Conservation (phyloP, 2,888 invertebrate genomes). For the Lathronympha strigana region DNA sequence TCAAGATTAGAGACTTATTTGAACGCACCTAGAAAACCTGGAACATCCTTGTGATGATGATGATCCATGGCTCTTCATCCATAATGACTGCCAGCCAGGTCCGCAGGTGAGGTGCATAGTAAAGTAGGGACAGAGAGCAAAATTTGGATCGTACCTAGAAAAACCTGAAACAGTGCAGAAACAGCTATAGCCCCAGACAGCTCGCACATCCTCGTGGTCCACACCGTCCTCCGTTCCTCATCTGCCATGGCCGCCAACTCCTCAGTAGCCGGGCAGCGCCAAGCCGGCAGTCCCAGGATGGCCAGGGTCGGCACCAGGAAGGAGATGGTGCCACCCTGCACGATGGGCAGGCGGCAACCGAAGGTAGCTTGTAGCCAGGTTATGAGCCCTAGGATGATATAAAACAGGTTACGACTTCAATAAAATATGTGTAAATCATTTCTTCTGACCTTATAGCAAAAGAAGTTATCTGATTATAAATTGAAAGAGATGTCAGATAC, state of each 20-base stretch:
- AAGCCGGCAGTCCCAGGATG: constrained; percentile 87
- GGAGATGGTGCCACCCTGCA: constrained; percentile 92
- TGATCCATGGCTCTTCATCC: too few species aligned
- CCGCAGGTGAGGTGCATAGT: too few species aligned
- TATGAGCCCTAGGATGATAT: constrained; percentile 82
- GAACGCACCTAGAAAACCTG: too few species aligned
- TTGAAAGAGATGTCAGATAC: too few species aligned
- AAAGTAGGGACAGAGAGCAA: too few species aligned
- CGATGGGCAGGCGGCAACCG: constrained; percentile 90
- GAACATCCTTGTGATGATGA: too few species aligned
- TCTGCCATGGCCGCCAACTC: constrained; percentile 81
- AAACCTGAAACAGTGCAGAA: constrained; percentile 89
- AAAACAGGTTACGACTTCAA: too few species aligned
- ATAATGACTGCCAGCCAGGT: neutral
- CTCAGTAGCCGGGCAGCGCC: constrained; percentile 86
- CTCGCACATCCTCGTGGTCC: constrained; percentile 91
- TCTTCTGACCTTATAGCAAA: too few species aligned
- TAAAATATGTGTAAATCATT: too few species aligned
- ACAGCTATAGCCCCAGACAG: constrained; percentile 93
- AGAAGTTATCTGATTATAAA: too few species aligned
- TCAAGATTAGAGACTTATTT: too few species aligned
- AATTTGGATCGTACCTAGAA: constrained; percentile 83
- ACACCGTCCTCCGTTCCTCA: constrained; percentile 84
- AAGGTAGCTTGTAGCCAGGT: constrained; percentile 89
- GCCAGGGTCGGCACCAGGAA: constrained; percentile 92